These are phyloP conservation scores for Dolichallabes microphthalmus DNA, from an alignment of 2,113 vertebrate species.

Conservation along the genomic window DNA sequence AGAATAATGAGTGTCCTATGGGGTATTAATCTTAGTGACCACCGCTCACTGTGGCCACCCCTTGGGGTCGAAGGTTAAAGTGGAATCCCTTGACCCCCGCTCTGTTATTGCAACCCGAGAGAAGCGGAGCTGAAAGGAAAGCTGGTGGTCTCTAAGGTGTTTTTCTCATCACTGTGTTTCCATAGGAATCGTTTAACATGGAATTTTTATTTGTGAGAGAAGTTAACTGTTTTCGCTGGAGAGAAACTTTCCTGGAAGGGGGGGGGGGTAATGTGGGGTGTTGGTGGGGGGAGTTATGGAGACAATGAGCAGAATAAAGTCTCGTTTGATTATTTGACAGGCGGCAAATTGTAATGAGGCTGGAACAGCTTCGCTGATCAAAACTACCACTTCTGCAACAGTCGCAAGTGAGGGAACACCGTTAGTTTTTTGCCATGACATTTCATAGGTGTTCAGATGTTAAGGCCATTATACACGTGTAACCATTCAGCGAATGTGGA, in stretches of 20 bases:
- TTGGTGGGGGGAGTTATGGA: too few species aligned
- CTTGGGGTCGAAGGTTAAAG: slow-evolving; percentile 73
- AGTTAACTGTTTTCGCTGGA: not conserved
- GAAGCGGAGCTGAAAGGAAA: slow-evolving; percentile 48
- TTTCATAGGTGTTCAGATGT: not conserved
- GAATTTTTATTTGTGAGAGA: slow-evolving; percentile 26
- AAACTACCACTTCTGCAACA: not conserved
- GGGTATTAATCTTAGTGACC: slow-evolving; percentile 78
- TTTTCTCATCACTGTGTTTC: slow-evolving; percentile 31
- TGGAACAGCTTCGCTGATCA: not conserved
- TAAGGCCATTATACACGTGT: not conserved
- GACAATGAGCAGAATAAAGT: too few species aligned
- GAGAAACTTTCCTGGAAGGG: not conserved
- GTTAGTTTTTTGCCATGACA: not conserved
- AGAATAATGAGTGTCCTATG: slow-evolving; percentile 62
- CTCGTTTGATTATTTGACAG: not conserved
- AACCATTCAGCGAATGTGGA: not conserved
- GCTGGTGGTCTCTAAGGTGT: slow-evolving; percentile 55
- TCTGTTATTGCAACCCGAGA: slow-evolving; percentile 72
- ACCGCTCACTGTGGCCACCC: slow-evolving; percentile 71
- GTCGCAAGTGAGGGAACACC: not conserved
- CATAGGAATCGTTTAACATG: slow-evolving; percentile 21
- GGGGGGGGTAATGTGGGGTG: too few species aligned
- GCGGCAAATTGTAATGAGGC: not conserved
- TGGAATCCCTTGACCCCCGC: slow-evolving; percentile 76